These are phyloP conservation scores for Aricia artaxerxes DNA, from an alignment of 2,888 invertebrate genomes.

Conservation along the genomic window DNA sequence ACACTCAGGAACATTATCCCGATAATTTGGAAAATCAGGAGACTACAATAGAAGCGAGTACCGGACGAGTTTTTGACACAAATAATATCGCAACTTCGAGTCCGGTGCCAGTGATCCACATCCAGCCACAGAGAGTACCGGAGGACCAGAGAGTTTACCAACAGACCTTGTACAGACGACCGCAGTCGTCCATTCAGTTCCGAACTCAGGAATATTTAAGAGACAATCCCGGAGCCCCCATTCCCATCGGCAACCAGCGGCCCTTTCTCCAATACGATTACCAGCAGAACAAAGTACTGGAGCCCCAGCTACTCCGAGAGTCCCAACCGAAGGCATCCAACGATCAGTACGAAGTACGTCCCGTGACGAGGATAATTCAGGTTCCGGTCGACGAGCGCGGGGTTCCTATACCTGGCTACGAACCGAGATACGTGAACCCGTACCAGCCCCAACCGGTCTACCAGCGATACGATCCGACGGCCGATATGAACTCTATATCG, in stretches of 20 bases:
- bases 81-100: constrained; percentile 75
- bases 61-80: constrained; percentile 73
- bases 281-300: constrained; percentile 74
- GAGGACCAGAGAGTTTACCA: constrained; percentile 63
- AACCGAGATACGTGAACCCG: constrained; percentile 62
- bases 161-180: constrained; percentile 65
- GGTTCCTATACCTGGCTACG: constrained; percentile 68
- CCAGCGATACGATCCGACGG: constrained; percentile 71
- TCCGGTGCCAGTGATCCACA: constrained; percentile 78
- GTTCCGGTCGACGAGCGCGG: constrained; percentile 74
- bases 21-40: constrained; percentile 67
- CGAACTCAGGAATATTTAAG: constrained; percentile 72
- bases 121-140: constrained; percentile 66
- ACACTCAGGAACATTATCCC: constrained; percentile 71
- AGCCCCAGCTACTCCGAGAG: constrained; percentile 68
- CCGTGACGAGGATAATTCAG: constrained; percentile 68
- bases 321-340: constrained; percentile 54
- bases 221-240: constrained; percentile 72
- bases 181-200: constrained; percentile 63
- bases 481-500: constrained; percentile 81
- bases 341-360: constrained; percentile 62
- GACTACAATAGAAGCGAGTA: constrained; percentile 75
- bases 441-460: constrained; percentile 55
- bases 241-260: constrained; percentile 77
- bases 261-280: constrained; percentile 73